A percentile compares a stretch with the other conserved stretches of the same genome.
These are phyloP conservation scores for Xestia ashworthii DNA, from an alignment of 2,888 invertebrate genomes.

Conservation along the genomic window DNA sequence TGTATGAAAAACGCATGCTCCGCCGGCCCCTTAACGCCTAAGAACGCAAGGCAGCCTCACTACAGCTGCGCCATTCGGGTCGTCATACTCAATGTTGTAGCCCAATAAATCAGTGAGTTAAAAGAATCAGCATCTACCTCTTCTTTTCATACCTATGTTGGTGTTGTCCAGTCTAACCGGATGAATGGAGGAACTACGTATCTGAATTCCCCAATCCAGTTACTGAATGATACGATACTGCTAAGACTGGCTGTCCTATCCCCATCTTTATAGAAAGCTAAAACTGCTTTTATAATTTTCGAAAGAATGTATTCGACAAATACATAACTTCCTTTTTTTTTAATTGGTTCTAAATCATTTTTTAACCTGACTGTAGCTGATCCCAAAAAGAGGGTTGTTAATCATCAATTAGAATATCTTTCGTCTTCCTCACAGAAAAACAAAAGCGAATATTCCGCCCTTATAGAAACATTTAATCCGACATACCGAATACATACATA, in stretches of 20 bases:
- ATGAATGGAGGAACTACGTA: not conserved
- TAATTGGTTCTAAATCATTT: too few relatives aligned
- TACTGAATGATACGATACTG: not conserved
- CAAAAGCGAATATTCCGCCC: conserved; percentile 8
- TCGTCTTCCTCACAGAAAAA: not conserved
- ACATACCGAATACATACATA: conserved; percentile 49
- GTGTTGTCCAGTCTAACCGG: not conserved
- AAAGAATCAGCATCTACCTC: not conserved
- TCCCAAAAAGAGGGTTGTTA: too few relatives aligned
- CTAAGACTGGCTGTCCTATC: too few relatives aligned
- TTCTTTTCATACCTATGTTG: not conserved
- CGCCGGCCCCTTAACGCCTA: too few relatives aligned
- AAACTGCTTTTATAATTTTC: not conserved
- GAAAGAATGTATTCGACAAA: not conserved
- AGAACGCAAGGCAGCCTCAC: too few relatives aligned
- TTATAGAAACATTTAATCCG: conserved; percentile 8
- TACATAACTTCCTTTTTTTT: too few relatives aligned
- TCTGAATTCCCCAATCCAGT: not conserved
- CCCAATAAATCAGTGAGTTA: not conserved
- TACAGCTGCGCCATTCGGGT: too few relatives aligned
- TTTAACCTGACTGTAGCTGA: too few relatives aligned
- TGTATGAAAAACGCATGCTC: too few relatives aligned
- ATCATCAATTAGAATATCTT: not conserved
- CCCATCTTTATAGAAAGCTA: not conserved
- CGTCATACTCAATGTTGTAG: not conserved